phyloP scores from a whole-genome alignment of 2,888 invertebrate genomes.

The Timema podura region DNA sequence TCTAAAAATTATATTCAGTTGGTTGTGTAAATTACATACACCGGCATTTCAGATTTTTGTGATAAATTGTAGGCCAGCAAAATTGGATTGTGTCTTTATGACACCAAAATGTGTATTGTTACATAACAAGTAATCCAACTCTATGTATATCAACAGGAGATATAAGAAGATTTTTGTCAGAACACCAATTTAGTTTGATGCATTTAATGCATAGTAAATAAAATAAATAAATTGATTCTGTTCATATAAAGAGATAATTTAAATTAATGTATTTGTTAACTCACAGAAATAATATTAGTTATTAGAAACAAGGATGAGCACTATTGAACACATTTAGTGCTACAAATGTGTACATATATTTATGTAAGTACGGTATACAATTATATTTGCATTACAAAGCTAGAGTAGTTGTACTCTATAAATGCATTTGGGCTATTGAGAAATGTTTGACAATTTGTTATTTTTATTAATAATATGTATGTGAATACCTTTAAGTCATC shows the following conservation, averaged over 20 bases:
- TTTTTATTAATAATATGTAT: constrained; percentile 1
- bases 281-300: no score
- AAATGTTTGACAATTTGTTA: not conserved
- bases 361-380: no score
- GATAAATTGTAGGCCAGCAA: constrained; percentile 13
- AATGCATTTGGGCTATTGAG: constrained; percentile 14
- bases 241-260: no score
- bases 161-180: constrained; percentile 9
- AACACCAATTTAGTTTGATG: constrained; percentile 13
- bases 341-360: no score
- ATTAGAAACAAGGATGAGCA: no score
- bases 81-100: constrained; percentile 9
- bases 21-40: no score
- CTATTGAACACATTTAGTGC: no score
- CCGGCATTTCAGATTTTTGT: constrained; percentile 13
- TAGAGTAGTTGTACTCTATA: constrained; percentile 7
- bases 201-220: not conserved
- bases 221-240: no score
- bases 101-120: constrained; percentile 18
- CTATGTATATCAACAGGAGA: constrained; percentile 27
- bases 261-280: no score
- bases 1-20: no score
- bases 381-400: no score
- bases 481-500: constrained; percentile 10
- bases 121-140: constrained; percentile 32